Evolutionary conservation across 2,113 vertebrate genomes (phyloP).

Genomic region (Scalopus aquaticus): DNA sequence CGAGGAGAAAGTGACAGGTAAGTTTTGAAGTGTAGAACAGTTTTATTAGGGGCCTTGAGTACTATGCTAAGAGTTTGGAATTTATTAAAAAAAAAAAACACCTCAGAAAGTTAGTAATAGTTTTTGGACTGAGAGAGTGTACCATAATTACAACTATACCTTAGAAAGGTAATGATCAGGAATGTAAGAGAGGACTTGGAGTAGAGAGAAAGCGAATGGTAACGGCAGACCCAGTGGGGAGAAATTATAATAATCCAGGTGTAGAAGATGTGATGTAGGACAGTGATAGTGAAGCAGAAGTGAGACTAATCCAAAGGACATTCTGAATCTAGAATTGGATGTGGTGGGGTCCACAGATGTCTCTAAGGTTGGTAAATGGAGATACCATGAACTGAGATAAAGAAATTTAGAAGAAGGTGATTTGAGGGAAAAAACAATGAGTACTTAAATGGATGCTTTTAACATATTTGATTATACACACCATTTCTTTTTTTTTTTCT

Average conservation of each 20-base stretch:
- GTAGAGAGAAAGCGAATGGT: neutral
- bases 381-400: neutral
- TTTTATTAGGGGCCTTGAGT: neutral
- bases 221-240: neutral
- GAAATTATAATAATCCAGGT: neutral
- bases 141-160: neutral
- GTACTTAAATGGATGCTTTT: neutral
- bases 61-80: neutral
- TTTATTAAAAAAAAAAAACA: slow-evolving; percentile 34
- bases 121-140: neutral
- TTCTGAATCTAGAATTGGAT: neutral
- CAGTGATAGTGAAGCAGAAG: neutral
- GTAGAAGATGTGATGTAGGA: neutral
- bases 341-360: neutral
- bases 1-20: neutral
- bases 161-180: neutral
- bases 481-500: slow-evolving; percentile 5
- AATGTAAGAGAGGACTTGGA: neutral
- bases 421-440: neutral
- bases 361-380: neutral
- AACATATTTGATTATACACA: neutral
- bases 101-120: neutral
- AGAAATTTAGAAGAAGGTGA: neutral
- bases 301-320: neutral
- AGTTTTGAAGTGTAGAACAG: neutral